These are phyloP conservation scores for Pteria penguin DNA, from an alignment of 2,888 invertebrate species.

Conservation along the genomic window DNA sequence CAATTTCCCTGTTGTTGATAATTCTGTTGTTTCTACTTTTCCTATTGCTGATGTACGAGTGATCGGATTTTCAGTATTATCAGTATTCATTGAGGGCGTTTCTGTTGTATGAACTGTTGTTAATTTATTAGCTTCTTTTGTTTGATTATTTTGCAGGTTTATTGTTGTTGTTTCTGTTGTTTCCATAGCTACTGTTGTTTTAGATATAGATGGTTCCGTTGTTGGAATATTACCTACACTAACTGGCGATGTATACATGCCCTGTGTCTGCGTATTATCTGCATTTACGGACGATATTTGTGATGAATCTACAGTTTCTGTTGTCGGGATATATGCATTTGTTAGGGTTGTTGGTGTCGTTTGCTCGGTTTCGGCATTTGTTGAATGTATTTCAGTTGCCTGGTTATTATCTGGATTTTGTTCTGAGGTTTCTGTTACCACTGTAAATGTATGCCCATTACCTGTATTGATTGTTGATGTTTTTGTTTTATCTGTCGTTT, in stretches of 20 bases:
- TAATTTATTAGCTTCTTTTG: not conserved
- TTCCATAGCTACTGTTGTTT: not conserved
- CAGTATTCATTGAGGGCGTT: not conserved
- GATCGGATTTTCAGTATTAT: too few species aligned
- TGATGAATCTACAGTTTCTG: not conserved
- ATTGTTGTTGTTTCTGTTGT: not conserved
- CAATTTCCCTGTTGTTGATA: too few species aligned
- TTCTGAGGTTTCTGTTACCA: not conserved
- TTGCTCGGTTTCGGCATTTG: not conserved
- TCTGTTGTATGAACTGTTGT: not conserved
- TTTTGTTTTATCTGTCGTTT: too few species aligned
- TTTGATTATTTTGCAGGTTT: too few species aligned
- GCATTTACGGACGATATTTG: not conserved
- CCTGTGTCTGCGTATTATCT: not conserved
- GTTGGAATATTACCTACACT: not conserved
- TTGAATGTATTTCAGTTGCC: not conserved
- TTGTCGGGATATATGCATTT: not conserved
- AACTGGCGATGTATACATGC: not conserved
- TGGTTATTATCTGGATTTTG: not conserved
- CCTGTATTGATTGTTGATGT: too few species aligned
- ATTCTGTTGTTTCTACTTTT: too few species aligned
- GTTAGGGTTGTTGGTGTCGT: not conserved
- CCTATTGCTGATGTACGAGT: too few species aligned
- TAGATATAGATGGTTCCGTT: not conserved
- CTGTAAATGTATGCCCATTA: too few species aligned